Conservation (phyloP, 1,140 invertebrate species). For the Colletes gigas region DNA sequence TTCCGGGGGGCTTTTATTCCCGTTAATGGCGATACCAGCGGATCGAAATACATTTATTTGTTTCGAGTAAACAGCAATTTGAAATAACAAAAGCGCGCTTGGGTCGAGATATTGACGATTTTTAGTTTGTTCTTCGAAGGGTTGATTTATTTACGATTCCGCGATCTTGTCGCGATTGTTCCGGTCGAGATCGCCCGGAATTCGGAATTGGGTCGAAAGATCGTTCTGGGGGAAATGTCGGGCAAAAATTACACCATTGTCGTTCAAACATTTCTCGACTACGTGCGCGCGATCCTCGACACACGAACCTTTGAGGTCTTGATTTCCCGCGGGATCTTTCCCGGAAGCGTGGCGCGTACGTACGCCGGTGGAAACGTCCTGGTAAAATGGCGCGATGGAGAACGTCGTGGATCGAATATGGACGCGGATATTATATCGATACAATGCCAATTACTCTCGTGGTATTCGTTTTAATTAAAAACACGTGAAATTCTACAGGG, state of each 20-base stretch:
- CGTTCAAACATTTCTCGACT: conserved; percentile 29
- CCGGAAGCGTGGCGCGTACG: conserved; percentile 25
- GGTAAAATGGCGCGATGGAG: conserved; percentile 17
- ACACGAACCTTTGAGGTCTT: conserved; percentile 55
- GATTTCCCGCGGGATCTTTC: conserved; percentile 73
- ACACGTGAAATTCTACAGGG: too few species aligned
- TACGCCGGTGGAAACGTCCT: conserved; percentile 44
- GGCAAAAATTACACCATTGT: conserved; percentile 45
- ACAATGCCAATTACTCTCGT: not conserved
- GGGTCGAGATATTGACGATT: too few species aligned
- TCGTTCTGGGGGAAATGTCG: conserved; percentile 23
- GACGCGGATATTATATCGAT: conserved; percentile 27
- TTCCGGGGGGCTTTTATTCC: too few species aligned
- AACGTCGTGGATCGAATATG: conserved; percentile 26
- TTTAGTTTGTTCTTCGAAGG: too few species aligned
- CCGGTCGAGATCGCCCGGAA: conserved; percentile 51
- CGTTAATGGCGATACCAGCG: too few species aligned
- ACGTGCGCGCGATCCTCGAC: conserved; percentile 15
- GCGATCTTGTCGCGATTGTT: not conserved
- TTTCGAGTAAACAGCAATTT: too few species aligned
- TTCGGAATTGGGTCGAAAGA: conserved; percentile 50
- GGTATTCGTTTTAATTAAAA: too few species aligned
- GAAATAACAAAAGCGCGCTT: not conserved
- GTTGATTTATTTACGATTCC: too few species aligned
- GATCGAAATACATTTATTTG: too few species aligned